Evolutionary conservation across 2,888 invertebrate genomes (phyloP).

Genomic region (Cactoblastis cactorum): DNA sequence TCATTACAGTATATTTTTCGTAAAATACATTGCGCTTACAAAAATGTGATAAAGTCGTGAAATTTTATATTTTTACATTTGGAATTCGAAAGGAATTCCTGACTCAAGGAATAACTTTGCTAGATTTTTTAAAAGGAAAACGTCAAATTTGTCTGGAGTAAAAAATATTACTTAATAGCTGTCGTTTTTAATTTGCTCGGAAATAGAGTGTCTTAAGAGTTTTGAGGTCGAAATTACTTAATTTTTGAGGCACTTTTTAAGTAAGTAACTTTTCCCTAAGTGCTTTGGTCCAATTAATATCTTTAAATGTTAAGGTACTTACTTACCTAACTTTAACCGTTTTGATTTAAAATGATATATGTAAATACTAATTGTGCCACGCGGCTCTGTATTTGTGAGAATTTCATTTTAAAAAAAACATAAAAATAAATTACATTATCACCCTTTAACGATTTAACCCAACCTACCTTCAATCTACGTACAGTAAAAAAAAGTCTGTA

Average conservation of each 20-base stretch:
- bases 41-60: background rate
- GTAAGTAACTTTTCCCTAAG: background rate
- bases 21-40: background rate
- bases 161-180: background rate
- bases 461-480: no score
- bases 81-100: background rate
- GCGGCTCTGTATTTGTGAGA: no score
- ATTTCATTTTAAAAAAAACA: no score
- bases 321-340: no score
- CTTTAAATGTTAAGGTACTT: no score
- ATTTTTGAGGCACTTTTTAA: background rate
- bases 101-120: background rate
- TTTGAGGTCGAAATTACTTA: background rate
- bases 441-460: no score
- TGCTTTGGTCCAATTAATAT: background rate
- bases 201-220: background rate
- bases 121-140: background rate
- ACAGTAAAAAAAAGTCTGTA: no score
- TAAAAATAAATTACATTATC: no score
- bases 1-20: slow-evolving; percentile 8
- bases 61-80: background rate
- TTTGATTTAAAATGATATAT: no score
- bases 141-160: background rate
- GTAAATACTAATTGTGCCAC: no score
- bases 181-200: background rate